A percentile compares a stretch with the other conserved stretches of the same genome.
Evolutionary conservation across 2,113 vertebrate genomes (phyloP).

Genomic region (Myiagra hebetior): DNA sequence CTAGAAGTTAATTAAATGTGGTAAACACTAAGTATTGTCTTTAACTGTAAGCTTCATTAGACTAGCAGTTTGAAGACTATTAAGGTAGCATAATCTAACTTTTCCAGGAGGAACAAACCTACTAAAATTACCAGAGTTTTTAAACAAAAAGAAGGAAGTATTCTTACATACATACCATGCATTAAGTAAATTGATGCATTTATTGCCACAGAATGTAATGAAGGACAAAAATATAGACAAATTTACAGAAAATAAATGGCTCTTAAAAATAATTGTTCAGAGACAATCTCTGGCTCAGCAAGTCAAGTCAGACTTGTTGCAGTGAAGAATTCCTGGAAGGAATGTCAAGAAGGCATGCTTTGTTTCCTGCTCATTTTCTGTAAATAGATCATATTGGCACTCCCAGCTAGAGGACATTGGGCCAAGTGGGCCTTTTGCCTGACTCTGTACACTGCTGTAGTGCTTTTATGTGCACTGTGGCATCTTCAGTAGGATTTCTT

Average conservation of each 20-base stretch:
- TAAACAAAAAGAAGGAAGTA: background rate
- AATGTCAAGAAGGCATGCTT: background rate
- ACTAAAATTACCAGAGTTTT: background rate
- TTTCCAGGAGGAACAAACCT: background rate
- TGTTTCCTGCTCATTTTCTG: background rate
- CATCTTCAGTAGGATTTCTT: background rate
- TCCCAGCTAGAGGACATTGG: background rate
- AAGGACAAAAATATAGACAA: background rate
- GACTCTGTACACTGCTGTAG: background rate
- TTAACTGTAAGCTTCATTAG: background rate
- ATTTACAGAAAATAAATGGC: background rate
- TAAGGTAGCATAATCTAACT: background rate
- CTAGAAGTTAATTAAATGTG: background rate
- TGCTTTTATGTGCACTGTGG: background rate
- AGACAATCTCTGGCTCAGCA: background rate
- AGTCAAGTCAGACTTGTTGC: background rate
- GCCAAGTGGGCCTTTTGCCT: background rate
- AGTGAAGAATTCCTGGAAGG: background rate
- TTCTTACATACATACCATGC: background rate
- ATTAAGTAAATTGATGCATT: background rate
- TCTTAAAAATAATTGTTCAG: background rate
- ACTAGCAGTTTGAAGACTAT: background rate
- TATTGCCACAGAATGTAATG: background rate
- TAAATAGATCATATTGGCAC: background rate
- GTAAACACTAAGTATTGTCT: background rate